Evolutionary conservation across 2,888 invertebrate genomes (phyloP), one percentile per base, ranked within the genome.

Genomic region (Limnephilus lunatus): DNA sequence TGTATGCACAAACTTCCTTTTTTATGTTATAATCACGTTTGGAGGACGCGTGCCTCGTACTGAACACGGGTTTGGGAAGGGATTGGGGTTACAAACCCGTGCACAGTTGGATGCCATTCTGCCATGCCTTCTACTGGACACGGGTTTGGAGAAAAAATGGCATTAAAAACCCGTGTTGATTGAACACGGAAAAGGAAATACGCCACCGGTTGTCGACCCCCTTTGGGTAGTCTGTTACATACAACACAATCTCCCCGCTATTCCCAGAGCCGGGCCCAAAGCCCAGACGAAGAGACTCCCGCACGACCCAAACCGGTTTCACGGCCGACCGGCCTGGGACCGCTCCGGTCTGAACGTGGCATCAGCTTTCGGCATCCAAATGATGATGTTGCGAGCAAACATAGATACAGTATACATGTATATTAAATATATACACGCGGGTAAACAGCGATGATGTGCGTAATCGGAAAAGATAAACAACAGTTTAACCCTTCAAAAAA

Each of bases 281-380:
- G 30, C n/a, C 86, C 86, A 86, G 86, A 86, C 86, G 86, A 86
- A 86, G 35, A 39, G 86, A 44, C 86, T 86, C 39, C 39, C 39
- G 35, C 86, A 86, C 86, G 86, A 86, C 44, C 44, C 44, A 44
- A n/a, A 86, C 86, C 86, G 86, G 86, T 86, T 86, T 86, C 44
- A 25, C 44, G 35, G 83, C 35, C 83, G 11, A 35, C 35, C 83
- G 11, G 35, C 35, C 83, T 14, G 83, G 19, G 30, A n/a, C 30
- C 68, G 68, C 68, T 68, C 68, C 68, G 68, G 68, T 25, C 68
- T 25, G 68, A 82, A 30, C 19, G 82, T 32, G 31, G 82, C 82
- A 82, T 82, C 82, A 82, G 82, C 82, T n/a, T 25, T 25, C 68
- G 68, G 68, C 68, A 68, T 25, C 68, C 68, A 68, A 25, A 68